Evolutionary conservation across 1,140 invertebrate species (phyloP).

Genomic region (Parapsyche elsis): DNA sequence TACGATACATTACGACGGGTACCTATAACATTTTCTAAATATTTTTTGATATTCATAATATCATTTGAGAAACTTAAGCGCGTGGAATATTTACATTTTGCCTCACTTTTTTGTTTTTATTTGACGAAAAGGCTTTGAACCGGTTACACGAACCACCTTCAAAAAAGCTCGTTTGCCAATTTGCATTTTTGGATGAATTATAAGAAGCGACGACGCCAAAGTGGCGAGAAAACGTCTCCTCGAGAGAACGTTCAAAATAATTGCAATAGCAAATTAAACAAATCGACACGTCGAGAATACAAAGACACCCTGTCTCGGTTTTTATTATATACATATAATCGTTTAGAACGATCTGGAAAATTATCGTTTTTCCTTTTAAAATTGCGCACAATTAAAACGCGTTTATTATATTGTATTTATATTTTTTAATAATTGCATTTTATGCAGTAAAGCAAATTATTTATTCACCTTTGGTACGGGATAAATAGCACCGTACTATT

Average conservation of each 20-base stretch:
- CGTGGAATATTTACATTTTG: not conserved
- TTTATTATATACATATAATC: not conserved
- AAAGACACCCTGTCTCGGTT: not conserved
- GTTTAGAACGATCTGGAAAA: not conserved
- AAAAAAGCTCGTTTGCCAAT: conserved; percentile 9
- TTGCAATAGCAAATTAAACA: not conserved
- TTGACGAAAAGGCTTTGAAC: conserved; percentile 5
- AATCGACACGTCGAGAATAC: not conserved
- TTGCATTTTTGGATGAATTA: conserved; percentile 20
- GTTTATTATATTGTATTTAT: too few species aligned
- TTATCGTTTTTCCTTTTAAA: too few species aligned
- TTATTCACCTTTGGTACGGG: conserved; percentile 11
- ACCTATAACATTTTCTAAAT: not conserved
- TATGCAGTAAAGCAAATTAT: not conserved
- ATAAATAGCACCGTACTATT: not conserved
- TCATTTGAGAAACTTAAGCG: not conserved
- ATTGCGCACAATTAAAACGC: too few species aligned
- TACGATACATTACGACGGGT: not conserved
- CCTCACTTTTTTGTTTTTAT: not conserved
- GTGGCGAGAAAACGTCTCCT: not conserved
- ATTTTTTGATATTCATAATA: not conserved
- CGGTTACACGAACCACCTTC: not conserved
- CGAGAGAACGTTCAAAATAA: not conserved
- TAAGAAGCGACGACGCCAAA: not conserved
- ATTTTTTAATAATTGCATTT: not conserved